Evolutionary conservation across 2,888 invertebrate genomes (phyloP), one percentile per base, ranked within the genome.

Genomic region (Synergus umbraculus): DNA sequence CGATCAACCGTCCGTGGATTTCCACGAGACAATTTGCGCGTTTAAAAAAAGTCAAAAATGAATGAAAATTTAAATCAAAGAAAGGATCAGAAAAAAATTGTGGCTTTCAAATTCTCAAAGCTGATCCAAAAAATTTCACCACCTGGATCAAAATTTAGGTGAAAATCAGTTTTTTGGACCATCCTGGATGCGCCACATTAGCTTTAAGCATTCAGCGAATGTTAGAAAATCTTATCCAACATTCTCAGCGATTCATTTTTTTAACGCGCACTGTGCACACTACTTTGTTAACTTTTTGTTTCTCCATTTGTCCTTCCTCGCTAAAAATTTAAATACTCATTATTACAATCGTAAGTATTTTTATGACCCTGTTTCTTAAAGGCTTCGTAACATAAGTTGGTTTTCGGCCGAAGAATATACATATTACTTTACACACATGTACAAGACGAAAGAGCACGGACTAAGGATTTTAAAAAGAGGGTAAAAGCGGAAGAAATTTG

Each of bases 291-390:
- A 73, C 22, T 76, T 77, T 82, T 60, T 78, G 76, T 83, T 77
- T 81, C 79, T 81, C 73, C 79, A 80, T 79, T 80, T 80, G 80
- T 80, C 82, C 78, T 80, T 77, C 79, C 78, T 78, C 76, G 60
- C 84, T 83, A 81, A 83, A 85, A 83, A 86, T 85, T 86, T 87
- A 84, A 87, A 87, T 88, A 88, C 85, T 87, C 85, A 84, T 54
- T 87, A 87, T 86, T 87, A 77, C 82, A 88, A 86, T 85, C 84
- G 86, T 88, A 87, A 86, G 85, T 88, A 87, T 87, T 78, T 64
- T 84, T 85, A 86, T 86, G 87, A 88, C 88, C 88, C 88, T 88
- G 88, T 88, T 88, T 87, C 85, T 82, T 88, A 86, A 88, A 88
- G 88, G 88, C 88, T 88, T 88, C 85, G 85, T 88, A 88, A 88